Percentiles rank a stretch among this genome's conserved stretches.
These are phyloP conservation scores for Hyperopisus bebe DNA, from an alignment of 2,113 vertebrate species.

Conservation along the genomic window DNA sequence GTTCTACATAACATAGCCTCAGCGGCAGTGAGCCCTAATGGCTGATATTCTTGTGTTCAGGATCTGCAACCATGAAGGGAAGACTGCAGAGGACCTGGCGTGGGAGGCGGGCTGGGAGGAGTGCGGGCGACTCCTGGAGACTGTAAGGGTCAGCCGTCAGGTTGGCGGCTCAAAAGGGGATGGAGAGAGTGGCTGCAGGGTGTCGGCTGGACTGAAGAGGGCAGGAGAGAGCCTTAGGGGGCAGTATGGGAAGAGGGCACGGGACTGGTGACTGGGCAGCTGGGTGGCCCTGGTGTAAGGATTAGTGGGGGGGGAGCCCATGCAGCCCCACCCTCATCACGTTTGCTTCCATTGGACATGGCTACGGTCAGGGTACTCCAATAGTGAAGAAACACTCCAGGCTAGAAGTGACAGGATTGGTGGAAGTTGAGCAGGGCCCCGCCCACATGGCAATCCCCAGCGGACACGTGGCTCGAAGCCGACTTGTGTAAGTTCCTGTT, in stretches of 20 bases:
- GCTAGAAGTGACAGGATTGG: background rate
- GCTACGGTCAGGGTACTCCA: background rate
- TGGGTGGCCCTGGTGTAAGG: background rate
- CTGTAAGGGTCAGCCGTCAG: slow-evolving; percentile 47
- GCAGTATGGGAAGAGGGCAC: slow-evolving; percentile 52
- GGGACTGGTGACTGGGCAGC: slow-evolving; percentile 30
- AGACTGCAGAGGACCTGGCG: slow-evolving; percentile 68
- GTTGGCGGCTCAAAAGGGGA: slow-evolving; percentile 27
- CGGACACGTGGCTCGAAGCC: background rate
- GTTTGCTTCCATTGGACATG: background rate
- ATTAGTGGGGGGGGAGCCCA: background rate
- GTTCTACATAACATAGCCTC: background rate
- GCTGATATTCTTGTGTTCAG: slow-evolving; percentile 31
- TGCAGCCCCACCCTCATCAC: background rate
- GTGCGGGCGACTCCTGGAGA: slow-evolving; percentile 62
- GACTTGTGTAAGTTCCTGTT: background rate
- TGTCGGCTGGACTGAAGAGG: slow-evolving; percentile 42
- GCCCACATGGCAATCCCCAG: background rate
- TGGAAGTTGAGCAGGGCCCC: background rate
- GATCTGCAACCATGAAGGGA: slow-evolving; percentile 63
- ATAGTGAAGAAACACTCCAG: background rate
- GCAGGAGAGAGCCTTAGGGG: background rate
- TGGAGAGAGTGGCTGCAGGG: background rate
- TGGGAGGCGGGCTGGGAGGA: slow-evolving; percentile 59
- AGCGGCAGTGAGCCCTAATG: background rate